Conservation (phyloP, 1,140 invertebrate genomes). For the Megalonaias nervosa region DNA sequence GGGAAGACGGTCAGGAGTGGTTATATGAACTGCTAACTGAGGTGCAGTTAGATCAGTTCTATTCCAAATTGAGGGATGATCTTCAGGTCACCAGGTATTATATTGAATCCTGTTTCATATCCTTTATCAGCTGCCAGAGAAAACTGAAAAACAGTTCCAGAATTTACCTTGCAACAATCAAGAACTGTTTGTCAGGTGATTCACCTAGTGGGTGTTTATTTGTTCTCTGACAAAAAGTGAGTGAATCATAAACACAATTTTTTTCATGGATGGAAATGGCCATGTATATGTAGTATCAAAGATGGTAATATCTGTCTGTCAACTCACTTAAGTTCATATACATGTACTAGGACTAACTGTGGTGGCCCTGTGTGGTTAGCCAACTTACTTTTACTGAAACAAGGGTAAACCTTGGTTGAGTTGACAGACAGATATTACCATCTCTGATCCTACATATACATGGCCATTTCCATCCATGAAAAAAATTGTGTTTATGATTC, state of each 20-base stretch:
- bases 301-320: too few relatives aligned
- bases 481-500: too few relatives aligned
- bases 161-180: background rate
- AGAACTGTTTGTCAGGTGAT: background rate
- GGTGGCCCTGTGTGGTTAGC: too few relatives aligned
- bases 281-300: too few relatives aligned
- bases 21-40: slow-evolving; percentile 87
- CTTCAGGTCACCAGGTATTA: slow-evolving; percentile 79
- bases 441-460: too few relatives aligned
- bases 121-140: background rate
- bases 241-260: background rate
- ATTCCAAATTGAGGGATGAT: slow-evolving; percentile 90
- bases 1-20: slow-evolving; percentile 78
- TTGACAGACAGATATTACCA: too few relatives aligned
- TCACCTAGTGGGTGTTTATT: background rate
- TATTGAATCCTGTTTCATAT: background rate
- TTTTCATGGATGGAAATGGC: too few relatives aligned
- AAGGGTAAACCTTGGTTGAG: too few relatives aligned
- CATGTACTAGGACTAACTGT: too few relatives aligned
- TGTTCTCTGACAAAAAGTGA: background rate
- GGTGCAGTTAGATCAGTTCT: slow-evolving; percentile 94
- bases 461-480: too few relatives aligned
- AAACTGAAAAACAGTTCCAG: background rate
- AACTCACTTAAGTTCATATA: too few relatives aligned
- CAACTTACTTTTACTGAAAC: too few relatives aligned